phyloP scores from a whole-genome alignment of 2,888 invertebrate species.

The Tetragonisca angustula region DNA sequence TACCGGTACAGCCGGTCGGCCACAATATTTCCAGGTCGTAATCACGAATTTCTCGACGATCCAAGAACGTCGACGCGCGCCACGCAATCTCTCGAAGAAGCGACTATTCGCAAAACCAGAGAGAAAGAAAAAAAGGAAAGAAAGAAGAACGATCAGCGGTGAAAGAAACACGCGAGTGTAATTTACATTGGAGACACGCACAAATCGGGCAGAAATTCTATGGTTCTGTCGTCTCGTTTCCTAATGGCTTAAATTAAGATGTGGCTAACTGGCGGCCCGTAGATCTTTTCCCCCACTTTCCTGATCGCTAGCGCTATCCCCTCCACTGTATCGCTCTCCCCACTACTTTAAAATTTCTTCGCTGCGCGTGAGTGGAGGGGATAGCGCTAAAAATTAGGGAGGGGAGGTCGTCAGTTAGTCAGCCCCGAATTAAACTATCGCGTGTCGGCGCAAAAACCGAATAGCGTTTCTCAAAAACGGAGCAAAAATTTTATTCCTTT shows the following conservation, averaged over 20 bases:
- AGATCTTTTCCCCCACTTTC: no score
- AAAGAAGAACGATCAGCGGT: background rate
- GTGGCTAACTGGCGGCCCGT: no score
- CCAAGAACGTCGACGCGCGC: constrained; percentile 1
- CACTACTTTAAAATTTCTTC: no score
- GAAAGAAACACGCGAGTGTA: constrained; percentile 12
- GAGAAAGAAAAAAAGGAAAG: background rate
- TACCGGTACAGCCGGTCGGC: constrained; percentile 21
- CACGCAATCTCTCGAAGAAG: background rate
- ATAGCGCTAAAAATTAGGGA: no score
- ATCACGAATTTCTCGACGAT: constrained; percentile 39
- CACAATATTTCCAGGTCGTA: constrained; percentile 38
- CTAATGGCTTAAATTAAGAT: background rate
- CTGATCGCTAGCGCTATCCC: no score
- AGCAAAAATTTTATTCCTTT: no score
- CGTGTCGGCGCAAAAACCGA: background rate
- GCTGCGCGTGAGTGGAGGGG: no score
- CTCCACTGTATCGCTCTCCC: no score
- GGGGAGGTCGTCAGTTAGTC: no score
- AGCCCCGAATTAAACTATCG: constrained; percentile 11
- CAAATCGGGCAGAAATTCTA: constrained; percentile 21
- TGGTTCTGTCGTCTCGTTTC: constrained; percentile 29
- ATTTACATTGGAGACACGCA: constrained; percentile 26
- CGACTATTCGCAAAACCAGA: background rate
- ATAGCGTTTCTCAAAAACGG: no score